Percentiles rank a stretch among this genome's conserved stretches.
Conservation (phyloP, 2,888 invertebrate genomes). For the Acanthosoma haemorrhoidale region DNA sequence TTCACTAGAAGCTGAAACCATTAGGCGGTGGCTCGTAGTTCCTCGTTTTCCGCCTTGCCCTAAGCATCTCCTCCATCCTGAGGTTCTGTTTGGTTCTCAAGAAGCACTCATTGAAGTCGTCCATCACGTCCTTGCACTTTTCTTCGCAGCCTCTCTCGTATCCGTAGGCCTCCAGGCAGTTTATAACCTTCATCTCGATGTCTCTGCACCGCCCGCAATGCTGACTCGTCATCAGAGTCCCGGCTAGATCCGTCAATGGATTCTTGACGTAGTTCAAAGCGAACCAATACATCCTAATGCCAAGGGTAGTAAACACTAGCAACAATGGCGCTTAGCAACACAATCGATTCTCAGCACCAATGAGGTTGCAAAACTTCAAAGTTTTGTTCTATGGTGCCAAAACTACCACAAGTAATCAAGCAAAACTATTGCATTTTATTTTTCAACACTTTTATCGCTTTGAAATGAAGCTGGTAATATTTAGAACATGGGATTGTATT, state of each 20-base stretch:
- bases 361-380: too few species aligned
- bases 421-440: too few species aligned
- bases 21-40: not conserved
- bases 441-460: too few species aligned
- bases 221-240: conserved; percentile 58
- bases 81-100: not conserved
- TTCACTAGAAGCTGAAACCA: too few species aligned
- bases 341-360: too few species aligned
- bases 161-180: conserved; percentile 70
- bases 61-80: not conserved
- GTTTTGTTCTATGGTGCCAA: too few species aligned
- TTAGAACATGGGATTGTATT: too few species aligned
- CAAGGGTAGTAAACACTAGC: too few species aligned
- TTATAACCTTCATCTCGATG: conserved; percentile 64
- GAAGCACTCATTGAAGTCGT: not conserved
- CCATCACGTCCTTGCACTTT: not conserved
- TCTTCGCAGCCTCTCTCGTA: not conserved
- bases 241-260: conserved; percentile 67
- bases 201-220: conserved; percentile 59
- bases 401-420: too few species aligned
- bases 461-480: too few species aligned
- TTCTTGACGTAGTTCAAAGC: conserved; percentile 62
- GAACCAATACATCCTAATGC: too few species aligned
- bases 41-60: not conserved
- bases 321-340: too few species aligned